phyloP scores from a whole-genome alignment of 2,888 invertebrate genomes.

The Tiliacea citrago region DNA sequence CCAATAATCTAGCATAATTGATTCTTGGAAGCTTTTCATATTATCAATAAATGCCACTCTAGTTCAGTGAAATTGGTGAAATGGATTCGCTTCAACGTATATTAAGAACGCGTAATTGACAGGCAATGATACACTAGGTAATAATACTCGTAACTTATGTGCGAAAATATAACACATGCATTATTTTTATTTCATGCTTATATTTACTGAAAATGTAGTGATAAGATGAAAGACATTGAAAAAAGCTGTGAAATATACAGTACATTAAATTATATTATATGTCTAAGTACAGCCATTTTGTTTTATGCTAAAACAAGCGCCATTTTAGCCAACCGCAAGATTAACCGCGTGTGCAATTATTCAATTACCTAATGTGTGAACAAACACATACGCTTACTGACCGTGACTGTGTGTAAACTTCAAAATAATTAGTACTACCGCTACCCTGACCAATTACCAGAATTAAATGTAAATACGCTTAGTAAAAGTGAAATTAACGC shows the following conservation, averaged over 20 bases:
- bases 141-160: slow-evolving; percentile 31
- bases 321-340: slow-evolving; percentile 53
- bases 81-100: slow-evolving; percentile 32
- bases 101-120: slow-evolving; percentile 39
- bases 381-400: slow-evolving; percentile 69
- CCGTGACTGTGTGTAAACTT: slow-evolving; percentile 72
- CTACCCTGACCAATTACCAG: slow-evolving; percentile 60
- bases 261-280: too few species aligned
- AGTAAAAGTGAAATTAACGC: slow-evolving; percentile 74
- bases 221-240: too few species aligned
- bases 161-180: slow-evolving; percentile 3
- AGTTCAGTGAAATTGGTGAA: slow-evolving; percentile 31
- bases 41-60: slow-evolving; percentile 35
- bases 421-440: slow-evolving; percentile 62
- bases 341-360: slow-evolving; percentile 63
- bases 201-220: not conserved
- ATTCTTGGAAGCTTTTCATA: not conserved
- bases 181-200: not conserved
- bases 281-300: not conserved
- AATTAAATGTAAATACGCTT: slow-evolving; percentile 56
- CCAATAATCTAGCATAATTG: slow-evolving; percentile 17
- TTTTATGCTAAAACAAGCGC: slow-evolving; percentile 31
- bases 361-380: slow-evolving; percentile 77
- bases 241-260: too few species aligned
- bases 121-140: slow-evolving; percentile 33